These are phyloP conservation scores for Heterocephalus glaber DNA, from an alignment of 2,113 vertebrate species.

Conservation along the genomic window DNA sequence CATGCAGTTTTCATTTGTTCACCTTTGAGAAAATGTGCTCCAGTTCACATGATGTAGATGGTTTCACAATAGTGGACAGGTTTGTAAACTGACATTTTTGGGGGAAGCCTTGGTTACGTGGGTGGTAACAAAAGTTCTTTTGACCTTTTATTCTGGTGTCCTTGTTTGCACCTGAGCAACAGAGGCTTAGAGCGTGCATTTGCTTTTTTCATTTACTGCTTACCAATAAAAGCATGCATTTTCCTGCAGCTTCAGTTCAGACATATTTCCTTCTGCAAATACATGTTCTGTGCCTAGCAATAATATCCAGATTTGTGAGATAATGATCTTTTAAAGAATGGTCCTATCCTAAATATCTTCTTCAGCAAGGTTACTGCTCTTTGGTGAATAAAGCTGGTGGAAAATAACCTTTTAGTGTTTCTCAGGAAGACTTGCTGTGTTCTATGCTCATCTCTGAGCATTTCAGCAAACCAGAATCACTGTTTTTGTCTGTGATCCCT, in stretches of 20 bases:
- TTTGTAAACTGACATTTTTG: background rate
- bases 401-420: background rate
- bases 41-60: background rate
- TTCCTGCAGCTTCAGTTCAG: constrained; percentile 29
- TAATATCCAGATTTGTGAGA: constrained; percentile 55
- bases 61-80: background rate
- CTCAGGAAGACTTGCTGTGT: background rate
- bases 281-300: background rate
- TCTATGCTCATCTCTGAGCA: constrained; percentile 7
- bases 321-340: background rate
- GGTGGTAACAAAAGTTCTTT: background rate
- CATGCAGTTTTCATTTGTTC: background rate
- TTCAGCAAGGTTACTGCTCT: background rate
- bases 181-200: background rate
- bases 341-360: background rate
- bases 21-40: constrained; percentile 18
- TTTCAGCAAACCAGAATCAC: constrained; percentile 38
- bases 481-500: constrained; percentile 12
- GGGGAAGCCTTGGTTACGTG: background rate
- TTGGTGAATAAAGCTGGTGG: background rate
- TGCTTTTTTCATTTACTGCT: constrained; percentile 12
- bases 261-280: constrained; percentile 58
- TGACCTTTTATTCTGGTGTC: constrained; percentile 53
- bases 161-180: constrained; percentile 42
- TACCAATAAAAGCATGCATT: constrained; percentile 15